Percentiles rank a stretch among this genome's conserved stretches.
Evolutionary conservation across 2,113 vertebrate species (phyloP).

Genomic region (Azemiops feae): DNA sequence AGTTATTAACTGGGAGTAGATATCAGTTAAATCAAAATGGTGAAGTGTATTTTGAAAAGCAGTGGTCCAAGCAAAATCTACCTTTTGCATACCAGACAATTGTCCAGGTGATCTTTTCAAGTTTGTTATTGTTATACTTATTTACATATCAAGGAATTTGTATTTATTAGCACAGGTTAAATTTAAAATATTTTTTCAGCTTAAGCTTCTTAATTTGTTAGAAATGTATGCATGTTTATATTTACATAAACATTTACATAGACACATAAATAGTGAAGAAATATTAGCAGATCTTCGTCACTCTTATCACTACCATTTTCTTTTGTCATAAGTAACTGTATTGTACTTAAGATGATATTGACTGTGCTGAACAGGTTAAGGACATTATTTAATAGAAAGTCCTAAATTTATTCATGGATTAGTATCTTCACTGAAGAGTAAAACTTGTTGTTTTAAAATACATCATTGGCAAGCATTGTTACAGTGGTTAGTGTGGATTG

Average conservation of each 20-base stretch:
- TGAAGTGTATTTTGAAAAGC: constrained; percentile 89
- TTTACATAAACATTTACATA: neutral
- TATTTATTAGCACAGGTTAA: neutral
- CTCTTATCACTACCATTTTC: neutral
- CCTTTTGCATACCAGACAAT: constrained; percentile 90
- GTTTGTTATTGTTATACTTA: neutral
- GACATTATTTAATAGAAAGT: neutral
- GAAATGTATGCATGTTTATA: neutral
- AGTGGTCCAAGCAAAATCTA: constrained; percentile 93
- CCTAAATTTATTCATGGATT: neutral
- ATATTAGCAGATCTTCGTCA: neutral
- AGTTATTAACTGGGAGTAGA: constrained; percentile 87
- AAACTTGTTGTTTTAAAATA: neutral
- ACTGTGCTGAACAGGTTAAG: neutral
- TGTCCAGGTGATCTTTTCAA: constrained; percentile 80
- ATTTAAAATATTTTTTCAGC: neutral
- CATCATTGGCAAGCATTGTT: neutral
- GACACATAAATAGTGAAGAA: neutral
- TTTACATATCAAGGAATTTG: neutral
- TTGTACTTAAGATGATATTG: neutral
- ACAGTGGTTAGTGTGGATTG: neutral
- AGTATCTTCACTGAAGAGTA: neutral
- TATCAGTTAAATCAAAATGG: constrained; percentile 87
- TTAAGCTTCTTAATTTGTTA: neutral
- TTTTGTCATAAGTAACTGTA: neutral